Conservation (phyloP, 2,888 invertebrate genomes). For the Tenthredo distinguenda region DNA sequence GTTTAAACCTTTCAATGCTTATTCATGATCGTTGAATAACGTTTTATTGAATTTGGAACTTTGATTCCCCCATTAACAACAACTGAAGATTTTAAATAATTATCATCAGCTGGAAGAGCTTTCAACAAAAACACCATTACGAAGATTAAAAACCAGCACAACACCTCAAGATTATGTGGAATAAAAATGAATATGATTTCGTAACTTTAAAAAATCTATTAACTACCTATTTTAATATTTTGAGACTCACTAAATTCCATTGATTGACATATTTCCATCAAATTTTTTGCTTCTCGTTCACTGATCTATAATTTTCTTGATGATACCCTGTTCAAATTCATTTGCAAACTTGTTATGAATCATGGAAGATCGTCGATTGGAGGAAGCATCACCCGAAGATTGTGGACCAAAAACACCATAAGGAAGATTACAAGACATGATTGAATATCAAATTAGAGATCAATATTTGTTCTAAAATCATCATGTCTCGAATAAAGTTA, state of each 20-base stretch:
- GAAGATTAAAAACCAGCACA: neutral
- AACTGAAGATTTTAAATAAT: neutral
- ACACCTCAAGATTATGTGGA: neutral
- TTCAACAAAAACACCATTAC: neutral
- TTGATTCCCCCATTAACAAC: neutral
- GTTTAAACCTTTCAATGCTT: neutral
- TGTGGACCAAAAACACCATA: neutral
- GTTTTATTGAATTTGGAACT: slow-evolving; percentile 16
- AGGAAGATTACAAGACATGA: slow-evolving; percentile 4
- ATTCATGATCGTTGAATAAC: neutral
- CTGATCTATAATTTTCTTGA: too few species aligned
- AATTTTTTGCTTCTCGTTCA: neutral
- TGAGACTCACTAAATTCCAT: neutral
- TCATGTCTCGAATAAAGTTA: neutral
- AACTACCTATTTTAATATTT: neutral
- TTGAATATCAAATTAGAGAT: neutral
- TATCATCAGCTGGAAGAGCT: neutral
- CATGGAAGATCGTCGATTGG: neutral
- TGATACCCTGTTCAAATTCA: neutral
- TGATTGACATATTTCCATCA: neutral
- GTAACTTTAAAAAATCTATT: neutral
- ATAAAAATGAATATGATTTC: neutral
- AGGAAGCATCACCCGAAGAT: neutral
- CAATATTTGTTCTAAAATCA: neutral
- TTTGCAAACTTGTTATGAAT: neutral